These are phyloP conservation scores for Caenorhabditis sp. DNA, from an alignment of 2,888 invertebrate genomes.

Conservation along the genomic window DNA sequence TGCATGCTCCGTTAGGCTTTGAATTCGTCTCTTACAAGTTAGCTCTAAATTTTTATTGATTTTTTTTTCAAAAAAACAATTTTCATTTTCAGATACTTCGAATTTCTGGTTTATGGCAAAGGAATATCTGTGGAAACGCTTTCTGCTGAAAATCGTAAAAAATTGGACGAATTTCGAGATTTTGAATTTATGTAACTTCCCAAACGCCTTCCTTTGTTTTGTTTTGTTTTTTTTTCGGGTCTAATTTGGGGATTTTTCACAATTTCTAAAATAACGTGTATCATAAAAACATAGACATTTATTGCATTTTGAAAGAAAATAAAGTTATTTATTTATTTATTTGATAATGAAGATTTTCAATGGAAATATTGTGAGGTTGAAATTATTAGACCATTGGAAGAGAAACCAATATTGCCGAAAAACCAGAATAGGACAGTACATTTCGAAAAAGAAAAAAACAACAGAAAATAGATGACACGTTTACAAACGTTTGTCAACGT, in stretches of 20 bases:
- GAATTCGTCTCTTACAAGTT: slow-evolving; percentile 42
- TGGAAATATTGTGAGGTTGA: no score
- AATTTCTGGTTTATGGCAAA: slow-evolving; percentile 45
- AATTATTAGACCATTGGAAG: no score
- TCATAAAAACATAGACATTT: no score
- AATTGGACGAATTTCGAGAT: slow-evolving; percentile 43
- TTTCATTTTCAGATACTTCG: slow-evolving; percentile 27
- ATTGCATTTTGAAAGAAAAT: no score
- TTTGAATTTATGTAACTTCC: slow-evolving; percentile 36
- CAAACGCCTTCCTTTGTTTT: slow-evolving; percentile 1
- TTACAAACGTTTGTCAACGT: no score
- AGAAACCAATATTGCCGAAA: no score
- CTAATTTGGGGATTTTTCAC: slow-evolving; percentile 2
- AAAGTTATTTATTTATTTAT: no score
- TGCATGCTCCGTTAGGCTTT: slow-evolving; percentile 28
- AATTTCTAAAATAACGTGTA: not conserved
- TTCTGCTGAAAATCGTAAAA: slow-evolving; percentile 37
- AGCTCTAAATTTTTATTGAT: not conserved
- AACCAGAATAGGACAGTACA: no score
- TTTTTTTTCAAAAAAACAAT: not conserved
- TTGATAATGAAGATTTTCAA: no score
- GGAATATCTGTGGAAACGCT: slow-evolving; percentile 44
- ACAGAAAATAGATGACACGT: no score
- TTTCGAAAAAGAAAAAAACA: no score
- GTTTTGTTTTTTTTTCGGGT: slow-evolving; percentile 18